Base-by-base conservation (phyloP, 2,797 vertebrate species). In the Mormyrops boulengeri region DNA sequence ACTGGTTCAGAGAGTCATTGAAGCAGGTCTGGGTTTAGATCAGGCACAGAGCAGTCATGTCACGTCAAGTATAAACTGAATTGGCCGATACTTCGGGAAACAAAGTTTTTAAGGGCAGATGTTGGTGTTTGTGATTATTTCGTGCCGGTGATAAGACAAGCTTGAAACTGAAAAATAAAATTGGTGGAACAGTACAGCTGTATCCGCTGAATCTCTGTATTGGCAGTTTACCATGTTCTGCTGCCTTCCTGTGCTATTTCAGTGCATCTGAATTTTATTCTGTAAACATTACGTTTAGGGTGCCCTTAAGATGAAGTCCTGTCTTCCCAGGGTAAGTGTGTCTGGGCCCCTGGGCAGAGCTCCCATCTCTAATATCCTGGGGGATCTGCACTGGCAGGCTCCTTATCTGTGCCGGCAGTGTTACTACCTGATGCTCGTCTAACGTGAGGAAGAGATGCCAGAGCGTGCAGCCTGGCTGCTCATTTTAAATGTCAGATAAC, bases 21-120 rank as follows among this genome's bases (percentile, higher is more conserved):
- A 80, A 41, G 73, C 73, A 80, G 30, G 34, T 80, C 38, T 80
- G 73, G 73, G 38, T 44, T 80, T 38, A 80, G 73, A 44, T 41
- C 62, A 30, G 62, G 62, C 26, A 34, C 69, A 80, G 73, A 19
- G 73, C 73, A 80, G 73, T 80, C 26, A 69, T 14, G 22, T 66
- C 62, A 66, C 22, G 0, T 73, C 66, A 73, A 12, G 38, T 80
- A 80, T 44, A 41, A 41, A 38, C 5, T 44, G 34, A 80, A 41
- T 41, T 80, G 73, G 73, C 73, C 2, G 73, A 44, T 19, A 41
- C 38, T 44, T 80, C 14, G 5, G 26, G 66, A 69, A 69, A 44
- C 34, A 77, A 41, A 77, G 73, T 80, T 80, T 80, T 80, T 80
- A 80, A 80, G 34, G 73, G 17, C 73, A 44, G 73, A 80, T 80